Conservation (phyloP, 2,113 vertebrate genomes). For the Gallinago paraguaiae region DNA sequence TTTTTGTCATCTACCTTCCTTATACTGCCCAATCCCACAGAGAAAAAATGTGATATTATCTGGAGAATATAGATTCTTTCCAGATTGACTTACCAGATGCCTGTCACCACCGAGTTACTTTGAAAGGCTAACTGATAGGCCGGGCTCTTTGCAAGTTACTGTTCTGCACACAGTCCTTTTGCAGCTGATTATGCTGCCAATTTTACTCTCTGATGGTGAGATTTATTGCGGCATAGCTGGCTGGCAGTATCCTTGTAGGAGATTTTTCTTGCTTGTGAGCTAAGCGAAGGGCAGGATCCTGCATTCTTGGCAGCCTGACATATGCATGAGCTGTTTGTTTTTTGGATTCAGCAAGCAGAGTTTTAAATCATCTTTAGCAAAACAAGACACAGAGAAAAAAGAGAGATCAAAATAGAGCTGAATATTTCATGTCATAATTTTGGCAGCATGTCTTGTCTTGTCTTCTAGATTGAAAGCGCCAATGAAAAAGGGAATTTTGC, state of each 20-base stretch:
- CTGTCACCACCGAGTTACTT: slow-evolving; percentile 1
- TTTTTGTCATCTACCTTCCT: background rate
- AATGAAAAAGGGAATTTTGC: slow-evolving; percentile 11
- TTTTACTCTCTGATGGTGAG: slow-evolving; percentile 21
- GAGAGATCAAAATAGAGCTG: slow-evolving; percentile 52
- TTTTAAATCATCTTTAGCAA: slow-evolving; percentile 63
- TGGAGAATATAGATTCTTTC: background rate
- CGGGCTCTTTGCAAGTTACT: slow-evolving; percentile 19
- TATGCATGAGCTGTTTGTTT: slow-evolving; percentile 62
- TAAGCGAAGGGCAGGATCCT: slow-evolving; percentile 56
- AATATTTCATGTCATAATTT: slow-evolving; percentile 55
- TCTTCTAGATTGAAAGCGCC: slow-evolving; percentile 8
- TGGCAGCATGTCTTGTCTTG: slow-evolving; percentile 29
- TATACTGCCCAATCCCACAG: background rate
- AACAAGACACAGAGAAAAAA: slow-evolving; percentile 49
- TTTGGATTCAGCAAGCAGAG: slow-evolving; percentile 46
- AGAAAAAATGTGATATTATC: slow-evolving; percentile 19
- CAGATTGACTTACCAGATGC: slow-evolving; percentile 31
- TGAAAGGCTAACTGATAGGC: slow-evolving; percentile 10
- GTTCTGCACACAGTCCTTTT: slow-evolving; percentile 26
- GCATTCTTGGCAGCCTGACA: slow-evolving; percentile 47
- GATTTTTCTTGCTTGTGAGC: slow-evolving; percentile 45
- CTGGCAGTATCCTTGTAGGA: slow-evolving; percentile 16
- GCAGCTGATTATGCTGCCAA: slow-evolving; percentile 18
- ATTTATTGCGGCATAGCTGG: slow-evolving; percentile 29